Evolutionary conservation across 2,888 invertebrate genomes (phyloP), one percentile per base, ranked within the genome.

Genomic region (Stramonita haemastoma): DNA sequence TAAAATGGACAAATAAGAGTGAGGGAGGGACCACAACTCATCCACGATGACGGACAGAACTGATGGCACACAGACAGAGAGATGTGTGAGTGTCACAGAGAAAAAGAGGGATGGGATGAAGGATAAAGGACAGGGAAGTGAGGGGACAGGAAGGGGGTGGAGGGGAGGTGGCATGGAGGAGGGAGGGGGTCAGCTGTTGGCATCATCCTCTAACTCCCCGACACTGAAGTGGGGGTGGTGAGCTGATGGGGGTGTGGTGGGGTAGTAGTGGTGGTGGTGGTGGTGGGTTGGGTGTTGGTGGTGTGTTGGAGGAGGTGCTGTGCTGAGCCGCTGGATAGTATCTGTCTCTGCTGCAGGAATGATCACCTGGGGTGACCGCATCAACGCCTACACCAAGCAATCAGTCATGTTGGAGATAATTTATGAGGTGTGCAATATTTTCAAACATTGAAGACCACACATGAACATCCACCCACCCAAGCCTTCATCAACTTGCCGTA

Each of bases 351-450:
- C 86, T 94, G 94, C 73, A 95, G 91, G 91, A 94, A 94, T 90
- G 89, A 94, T 91, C 32, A 95, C 94, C 77, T 94, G 93, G 79
- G 94, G 94, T 0, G 95, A 94, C 85, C 92, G 92, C 93, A 95
- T 90, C 90, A 95, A 89, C 22, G 93, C 94, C 94, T 94, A 92
- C n/a, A 92, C 91, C 84, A 81, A 56, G 89, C 29, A n/a, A 13
- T 22, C 66, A 66, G 2, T 26, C 66, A 60, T 60, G 60, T 15
- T n/a, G n/a, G n/a, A n/a, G n/a, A n/a, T n/a, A n/a, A n/a, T n/a
- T n/a, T n/a, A n/a, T n/a, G n/a, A n/a, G n/a, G n/a, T n/a, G n/a
- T n/a, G n/a, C n/a, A n/a, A n/a, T n/a, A n/a, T n/a, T n/a, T n/a
- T n/a, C n/a, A n/a, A n/a, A n/a, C n/a, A 60, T 60, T 17, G 13